These are phyloP conservation scores for Telenomus remus DNA, from an alignment of 1,140 invertebrate species.

Conservation along the genomic window DNA sequence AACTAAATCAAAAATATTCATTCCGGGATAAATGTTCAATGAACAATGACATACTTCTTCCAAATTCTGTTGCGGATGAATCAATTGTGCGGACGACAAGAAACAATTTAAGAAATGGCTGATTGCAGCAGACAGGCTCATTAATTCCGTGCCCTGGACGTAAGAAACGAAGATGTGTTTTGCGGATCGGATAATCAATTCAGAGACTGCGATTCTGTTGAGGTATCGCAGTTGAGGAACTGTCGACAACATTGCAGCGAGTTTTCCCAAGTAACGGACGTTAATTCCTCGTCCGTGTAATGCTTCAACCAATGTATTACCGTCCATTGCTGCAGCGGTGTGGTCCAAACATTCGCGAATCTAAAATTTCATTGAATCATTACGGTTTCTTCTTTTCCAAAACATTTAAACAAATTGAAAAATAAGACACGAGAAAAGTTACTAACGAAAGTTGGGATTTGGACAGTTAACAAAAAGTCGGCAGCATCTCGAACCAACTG, in stretches of 20 bases:
- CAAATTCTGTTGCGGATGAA: constrained; percentile 79
- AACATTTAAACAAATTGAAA: constrained; percentile 11
- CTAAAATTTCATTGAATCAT: constrained; percentile 71
- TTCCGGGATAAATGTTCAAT: too few species aligned
- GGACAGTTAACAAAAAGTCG: constrained; percentile 93
- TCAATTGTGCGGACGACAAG: constrained; percentile 82
- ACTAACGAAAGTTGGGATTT: constrained; percentile 95
- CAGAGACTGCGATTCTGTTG: constrained; percentile 89
- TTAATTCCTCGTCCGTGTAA: constrained; percentile 97
- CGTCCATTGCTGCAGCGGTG: constrained; percentile 94
- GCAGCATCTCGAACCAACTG: constrained; percentile 95
- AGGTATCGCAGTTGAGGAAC: constrained; percentile 90
- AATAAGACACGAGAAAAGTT: constrained; percentile 13
- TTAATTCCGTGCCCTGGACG: constrained; percentile 92
- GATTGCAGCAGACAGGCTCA: constrained; percentile 90
- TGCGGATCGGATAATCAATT: constrained; percentile 89
- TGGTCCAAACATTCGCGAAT: constrained; percentile 95
- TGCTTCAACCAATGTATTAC: constrained; percentile 92
- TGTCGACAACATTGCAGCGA: constrained; percentile 85
- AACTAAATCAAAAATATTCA: too few species aligned
- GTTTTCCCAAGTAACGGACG: constrained; percentile 94
- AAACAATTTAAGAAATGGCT: constrained; percentile 98
- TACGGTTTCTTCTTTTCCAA: constrained; percentile 8
- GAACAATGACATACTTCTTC: constrained; percentile 81
- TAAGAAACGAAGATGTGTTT: constrained; percentile 96